Base-by-base conservation (phyloP, 1,140 invertebrate species). In the Pogonomyrmex barbatus region DNA sequence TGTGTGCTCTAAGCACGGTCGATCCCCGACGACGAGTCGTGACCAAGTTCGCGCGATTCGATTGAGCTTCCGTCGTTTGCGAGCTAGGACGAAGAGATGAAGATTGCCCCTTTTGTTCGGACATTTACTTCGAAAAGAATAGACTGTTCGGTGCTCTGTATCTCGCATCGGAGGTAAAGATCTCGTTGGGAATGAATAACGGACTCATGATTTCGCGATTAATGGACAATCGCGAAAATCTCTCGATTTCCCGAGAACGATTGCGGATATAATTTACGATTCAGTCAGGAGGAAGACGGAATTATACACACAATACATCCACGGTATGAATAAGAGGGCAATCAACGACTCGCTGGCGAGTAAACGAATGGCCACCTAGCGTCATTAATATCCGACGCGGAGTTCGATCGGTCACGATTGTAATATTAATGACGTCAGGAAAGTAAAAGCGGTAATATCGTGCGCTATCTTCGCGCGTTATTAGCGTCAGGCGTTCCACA, bases 1-100 rank as follows among this genome's bases (percentile, higher is more conserved):
- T 68, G 86, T 56, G 60, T 56, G 60, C 54, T 39, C 58, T 56
- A 68, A 47, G 33, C 45, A 62, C 63, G 84, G 70, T 71, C 88
- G 65, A 70, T 52, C 52, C 65, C 63, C 87, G 47, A 68, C 58
- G 39, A 90, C 58, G 39, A 90, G 89, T 88, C 89, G 86, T 90
- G 89, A 90, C 77, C 89, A 73, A 68, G 78, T 88, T 88, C 71
- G 86, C 42, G 17, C 89, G 81, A 90, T 89, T 89, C 81, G 88
- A 90, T 90, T 89, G 88, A 83, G 88, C 88, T 89, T 88, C 88
- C 85, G 77, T 85, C 83, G 75, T 83, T 71, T 50, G 76, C 83
- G 83, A 88, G 88, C 84, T 52, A 54, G 45, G 87, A 86, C 56
- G 78, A 39, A 30, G 65, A 71, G 39, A 24, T 24, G 78, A 71